phyloP scores from a whole-genome alignment of 2,113 vertebrate genomes.

The Gallinago undulata region DNA sequence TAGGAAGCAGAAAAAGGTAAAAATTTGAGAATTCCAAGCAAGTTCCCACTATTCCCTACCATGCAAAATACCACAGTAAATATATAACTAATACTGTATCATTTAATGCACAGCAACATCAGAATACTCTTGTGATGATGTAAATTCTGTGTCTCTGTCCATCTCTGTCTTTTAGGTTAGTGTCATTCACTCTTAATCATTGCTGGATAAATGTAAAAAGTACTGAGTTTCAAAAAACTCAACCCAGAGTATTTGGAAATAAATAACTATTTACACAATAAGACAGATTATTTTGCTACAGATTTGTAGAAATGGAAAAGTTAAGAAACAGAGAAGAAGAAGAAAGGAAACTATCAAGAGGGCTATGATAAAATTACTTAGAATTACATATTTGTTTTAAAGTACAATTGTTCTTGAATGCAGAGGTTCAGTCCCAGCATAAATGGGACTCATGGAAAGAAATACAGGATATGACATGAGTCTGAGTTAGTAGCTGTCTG shows the following conservation, averaged over 20 bases:
- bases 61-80: constrained; percentile 38
- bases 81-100: constrained; percentile 49
- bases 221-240: neutral
- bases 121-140: constrained; percentile 2
- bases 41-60: constrained; percentile 40
- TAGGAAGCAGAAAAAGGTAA: constrained; percentile 24
- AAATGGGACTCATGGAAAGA: neutral
- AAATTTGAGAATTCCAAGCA: constrained; percentile 15
- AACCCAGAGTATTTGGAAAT: neutral
- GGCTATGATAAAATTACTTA: neutral
- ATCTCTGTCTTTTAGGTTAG: neutral
- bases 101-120: constrained; percentile 12
- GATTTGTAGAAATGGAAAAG: constrained; percentile 18
- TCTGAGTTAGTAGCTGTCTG: neutral
- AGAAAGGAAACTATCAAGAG: neutral
- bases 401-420: neutral
- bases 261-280: neutral
- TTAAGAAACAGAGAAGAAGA: neutral
- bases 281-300: neutral
- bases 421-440: neutral
- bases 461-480: neutral
- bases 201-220: neutral
- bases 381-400: neutral
- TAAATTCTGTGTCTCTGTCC: neutral
- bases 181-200: neutral